Conservation (phyloP, 2,113 vertebrate genomes). For the Pycnonotus jocosus region DNA sequence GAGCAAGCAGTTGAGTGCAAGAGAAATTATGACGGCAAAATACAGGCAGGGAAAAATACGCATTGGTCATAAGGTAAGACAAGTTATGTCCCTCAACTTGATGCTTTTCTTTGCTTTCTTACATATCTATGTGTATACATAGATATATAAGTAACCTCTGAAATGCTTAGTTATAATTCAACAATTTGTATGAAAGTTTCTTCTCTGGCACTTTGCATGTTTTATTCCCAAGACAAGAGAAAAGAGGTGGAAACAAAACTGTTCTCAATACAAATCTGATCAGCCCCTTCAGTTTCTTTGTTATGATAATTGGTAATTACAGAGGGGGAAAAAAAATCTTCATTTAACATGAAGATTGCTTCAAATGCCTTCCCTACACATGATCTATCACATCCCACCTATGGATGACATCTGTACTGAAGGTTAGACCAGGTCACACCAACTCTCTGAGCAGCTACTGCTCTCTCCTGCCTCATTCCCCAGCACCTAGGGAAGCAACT, state of each 20-base stretch:
- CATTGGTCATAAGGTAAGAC: not conserved
- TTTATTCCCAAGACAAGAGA: conserved; percentile 42
- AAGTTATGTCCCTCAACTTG: not conserved
- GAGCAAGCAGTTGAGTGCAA: not conserved
- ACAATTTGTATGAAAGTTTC: conserved; percentile 15
- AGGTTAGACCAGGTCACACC: not conserved
- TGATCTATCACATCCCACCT: conserved; percentile 48
- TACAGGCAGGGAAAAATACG: not conserved
- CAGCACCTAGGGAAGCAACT: not conserved
- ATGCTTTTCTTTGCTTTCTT: not conserved
- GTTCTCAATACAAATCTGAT: conserved; percentile 55
- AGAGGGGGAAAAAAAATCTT: not conserved
- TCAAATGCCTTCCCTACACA: not conserved
- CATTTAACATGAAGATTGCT: conserved; percentile 43
- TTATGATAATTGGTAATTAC: conserved; percentile 62
- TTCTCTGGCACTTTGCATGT: not conserved
- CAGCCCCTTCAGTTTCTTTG: conserved; percentile 62
- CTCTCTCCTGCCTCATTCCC: not conserved
- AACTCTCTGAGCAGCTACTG: not conserved
- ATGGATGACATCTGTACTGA: not conserved
- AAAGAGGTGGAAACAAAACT: conserved; percentile 38
- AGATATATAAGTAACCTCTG: not conserved
- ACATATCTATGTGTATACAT: not conserved
- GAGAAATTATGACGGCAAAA: not conserved
- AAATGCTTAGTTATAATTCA: not conserved